These are phyloP conservation scores for Clytia hemisphaerica DNA, from an alignment of 30 jellyfish, hydroid and myxozoan genomes.

Conservation along the genomic window DNA sequence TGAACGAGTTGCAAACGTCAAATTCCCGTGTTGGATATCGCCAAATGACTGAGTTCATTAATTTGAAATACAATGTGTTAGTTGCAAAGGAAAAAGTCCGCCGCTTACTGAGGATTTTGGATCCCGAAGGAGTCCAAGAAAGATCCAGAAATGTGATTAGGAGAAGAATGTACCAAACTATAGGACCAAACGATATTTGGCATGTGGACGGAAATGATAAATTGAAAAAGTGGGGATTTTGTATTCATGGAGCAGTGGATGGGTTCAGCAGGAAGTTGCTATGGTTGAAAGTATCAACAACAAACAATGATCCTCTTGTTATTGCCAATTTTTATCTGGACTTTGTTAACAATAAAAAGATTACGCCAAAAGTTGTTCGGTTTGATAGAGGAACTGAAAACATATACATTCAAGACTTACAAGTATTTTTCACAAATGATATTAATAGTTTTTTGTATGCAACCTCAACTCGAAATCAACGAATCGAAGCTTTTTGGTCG, in stretches of 20 bases:
- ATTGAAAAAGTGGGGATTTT: conserved; percentile 27
- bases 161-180: conserved; percentile 7
- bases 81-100: conserved; percentile 31
- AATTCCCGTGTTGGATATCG: conserved; percentile 13
- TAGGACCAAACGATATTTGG: conserved; percentile 14
- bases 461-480: conserved; percentile 21
- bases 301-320: conserved; percentile 32
- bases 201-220: conserved; percentile 35
- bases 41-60: conserved; percentile 3
- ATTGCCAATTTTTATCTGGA: conserved; percentile 1
- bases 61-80: neutral
- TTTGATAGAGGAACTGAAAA: conserved; percentile 31
- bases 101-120: conserved; percentile 8
- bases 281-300: conserved; percentile 23
- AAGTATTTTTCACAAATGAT: conserved; percentile 23
- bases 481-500: conserved; percentile 36
- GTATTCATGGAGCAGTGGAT: conserved; percentile 35
- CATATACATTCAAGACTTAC: conserved; percentile 21
- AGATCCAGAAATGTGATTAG: conserved; percentile 9
- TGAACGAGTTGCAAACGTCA: neutral
- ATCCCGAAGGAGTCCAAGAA: conserved; percentile 19
- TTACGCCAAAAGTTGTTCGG: conserved; percentile 16
- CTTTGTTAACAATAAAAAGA: conserved; percentile 3
- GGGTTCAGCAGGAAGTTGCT: conserved; percentile 34
- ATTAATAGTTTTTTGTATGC: conserved; percentile 23